Conservation (phyloP, 2,888 invertebrate species). For the Tuta absoluta region DNA sequence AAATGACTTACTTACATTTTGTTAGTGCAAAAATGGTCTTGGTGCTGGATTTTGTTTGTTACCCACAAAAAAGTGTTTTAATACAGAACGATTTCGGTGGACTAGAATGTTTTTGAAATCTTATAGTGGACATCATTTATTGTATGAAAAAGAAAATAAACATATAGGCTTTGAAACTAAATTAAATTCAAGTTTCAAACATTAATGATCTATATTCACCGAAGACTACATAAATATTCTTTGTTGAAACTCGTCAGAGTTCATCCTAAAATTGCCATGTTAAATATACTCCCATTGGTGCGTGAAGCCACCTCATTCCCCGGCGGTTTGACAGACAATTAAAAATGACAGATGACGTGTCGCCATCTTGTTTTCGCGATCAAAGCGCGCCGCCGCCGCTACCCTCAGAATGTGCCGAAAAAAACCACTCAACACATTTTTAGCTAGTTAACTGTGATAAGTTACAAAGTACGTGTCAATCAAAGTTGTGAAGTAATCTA, state of each 20-base stretch:
- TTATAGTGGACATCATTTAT: too few species aligned
- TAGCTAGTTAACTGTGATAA: constrained; percentile 59
- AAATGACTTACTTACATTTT: too few species aligned
- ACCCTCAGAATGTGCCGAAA: constrained; percentile 44
- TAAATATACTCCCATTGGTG: constrained; percentile 71
- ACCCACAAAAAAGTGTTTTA: too few species aligned
- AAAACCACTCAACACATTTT: constrained; percentile 64
- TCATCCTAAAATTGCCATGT: constrained; percentile 13
- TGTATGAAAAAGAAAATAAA: too few species aligned
- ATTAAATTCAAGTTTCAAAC: too few species aligned
- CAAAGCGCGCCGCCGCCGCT: constrained; percentile 58
- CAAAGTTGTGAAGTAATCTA: constrained; percentile 36
- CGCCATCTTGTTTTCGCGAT: constrained; percentile 65
- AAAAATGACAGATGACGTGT: constrained; percentile 77
- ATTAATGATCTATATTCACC: background rate
- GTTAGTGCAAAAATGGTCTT: too few species aligned
- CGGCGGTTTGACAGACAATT: constrained; percentile 74
- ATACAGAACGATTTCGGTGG: too few species aligned
- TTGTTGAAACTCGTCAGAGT: background rate
- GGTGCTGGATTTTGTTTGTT: too few species aligned
- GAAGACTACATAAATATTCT: background rate
- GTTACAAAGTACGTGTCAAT: constrained; percentile 56
- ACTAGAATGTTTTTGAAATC: too few species aligned
- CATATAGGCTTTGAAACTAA: too few species aligned
- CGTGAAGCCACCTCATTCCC: constrained; percentile 51